These are phyloP conservation scores for Oryzaephilus surinamensis DNA, from an alignment of 1,140 invertebrate species.

Conservation along the genomic window DNA sequence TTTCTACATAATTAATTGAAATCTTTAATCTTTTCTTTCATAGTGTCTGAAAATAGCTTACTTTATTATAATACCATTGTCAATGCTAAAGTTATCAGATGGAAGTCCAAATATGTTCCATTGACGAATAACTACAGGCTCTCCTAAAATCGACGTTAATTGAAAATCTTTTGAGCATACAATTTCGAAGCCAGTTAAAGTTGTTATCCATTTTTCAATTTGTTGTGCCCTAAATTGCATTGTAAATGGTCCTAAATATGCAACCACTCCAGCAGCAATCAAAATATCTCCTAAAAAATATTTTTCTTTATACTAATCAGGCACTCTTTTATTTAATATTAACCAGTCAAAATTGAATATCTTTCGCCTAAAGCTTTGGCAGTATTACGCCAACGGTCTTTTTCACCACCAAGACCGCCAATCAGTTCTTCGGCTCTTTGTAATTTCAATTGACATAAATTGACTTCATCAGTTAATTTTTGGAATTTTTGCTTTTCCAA, in stretches of 20 bases:
- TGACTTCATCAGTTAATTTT: constrained; percentile 68
- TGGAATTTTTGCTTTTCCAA: constrained; percentile 44
- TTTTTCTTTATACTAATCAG: neutral
- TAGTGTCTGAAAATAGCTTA: constrained; percentile 29
- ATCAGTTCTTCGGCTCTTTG: constrained; percentile 89
- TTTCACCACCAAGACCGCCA: constrained; percentile 72
- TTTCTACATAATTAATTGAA: constrained; percentile 50
- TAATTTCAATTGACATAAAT: constrained; percentile 79
- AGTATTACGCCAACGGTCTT: constrained; percentile 68
- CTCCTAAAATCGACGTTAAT: constrained; percentile 64
- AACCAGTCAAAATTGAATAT: constrained; percentile 44
- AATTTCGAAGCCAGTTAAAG: constrained; percentile 54
- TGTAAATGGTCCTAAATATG: constrained; percentile 87
- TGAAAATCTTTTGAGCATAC: constrained; percentile 65
- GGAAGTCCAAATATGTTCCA: constrained; percentile 90
- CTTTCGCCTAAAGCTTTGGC: constrained; percentile 62
- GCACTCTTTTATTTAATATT: neutral
- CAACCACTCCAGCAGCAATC: constrained; percentile 77
- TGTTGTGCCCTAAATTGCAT: constrained; percentile 59
- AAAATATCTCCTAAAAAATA: constrained; percentile 62
- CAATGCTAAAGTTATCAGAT: constrained; percentile 78
- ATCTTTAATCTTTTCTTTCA: constrained; percentile 2
- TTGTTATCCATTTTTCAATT: constrained; percentile 61
- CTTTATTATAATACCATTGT: constrained; percentile 86
- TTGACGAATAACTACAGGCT: constrained; percentile 75